These are phyloP conservation scores for Leucoraja ocellata DNA, from an alignment of 2,797 vertebrate genomes.

Conservation along the genomic window DNA sequence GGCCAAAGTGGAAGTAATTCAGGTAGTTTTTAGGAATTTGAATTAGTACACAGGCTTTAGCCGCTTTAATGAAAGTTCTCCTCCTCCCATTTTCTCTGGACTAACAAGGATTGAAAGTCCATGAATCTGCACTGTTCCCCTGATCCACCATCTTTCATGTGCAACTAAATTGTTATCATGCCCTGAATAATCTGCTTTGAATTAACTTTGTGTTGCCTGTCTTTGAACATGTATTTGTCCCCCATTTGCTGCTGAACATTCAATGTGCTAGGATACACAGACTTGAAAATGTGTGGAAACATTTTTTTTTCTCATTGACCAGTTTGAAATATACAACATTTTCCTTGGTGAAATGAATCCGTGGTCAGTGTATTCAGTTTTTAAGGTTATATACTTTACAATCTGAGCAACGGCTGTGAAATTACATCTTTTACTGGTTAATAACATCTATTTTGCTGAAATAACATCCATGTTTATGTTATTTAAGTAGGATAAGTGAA, in stretches of 20 bases:
- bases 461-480: neutral
- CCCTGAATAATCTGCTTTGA: neutral
- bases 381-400: neutral
- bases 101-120: neutral
- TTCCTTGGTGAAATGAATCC: neutral
- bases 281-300: neutral
- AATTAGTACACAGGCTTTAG: neutral
- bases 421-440: neutral
- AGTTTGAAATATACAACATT: neutral
- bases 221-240: neutral
- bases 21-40: conserved; percentile 60
- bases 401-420: neutral
- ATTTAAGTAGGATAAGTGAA: neutral
- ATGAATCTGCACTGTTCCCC: neutral
- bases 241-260: neutral
- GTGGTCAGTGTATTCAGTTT: neutral
- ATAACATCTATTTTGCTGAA: too few species aligned
- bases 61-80: neutral
- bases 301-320: neutral
- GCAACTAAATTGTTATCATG: neutral
- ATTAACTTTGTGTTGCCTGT: neutral
- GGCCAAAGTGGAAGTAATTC: conserved; percentile 85
- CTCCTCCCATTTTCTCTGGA: neutral
- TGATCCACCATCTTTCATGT: neutral
- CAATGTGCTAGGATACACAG: neutral